Conservation (phyloP, 1,140 invertebrate species). For the Heliconius nattereri region DNA sequence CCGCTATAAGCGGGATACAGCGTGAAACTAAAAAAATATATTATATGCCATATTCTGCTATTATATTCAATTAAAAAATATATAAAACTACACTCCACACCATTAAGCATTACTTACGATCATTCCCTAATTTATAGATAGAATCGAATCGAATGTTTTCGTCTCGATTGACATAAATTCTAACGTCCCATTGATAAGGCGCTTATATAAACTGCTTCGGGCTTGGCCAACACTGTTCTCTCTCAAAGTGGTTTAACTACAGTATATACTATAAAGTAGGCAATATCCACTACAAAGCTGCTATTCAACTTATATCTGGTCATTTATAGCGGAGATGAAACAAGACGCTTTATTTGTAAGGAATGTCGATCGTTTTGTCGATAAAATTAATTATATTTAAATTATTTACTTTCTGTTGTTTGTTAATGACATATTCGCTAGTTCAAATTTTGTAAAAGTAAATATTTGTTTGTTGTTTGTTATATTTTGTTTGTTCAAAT, state of each 20-base stretch:
- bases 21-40: too few species aligned
- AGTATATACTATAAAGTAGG: conserved; percentile 66
- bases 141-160: not conserved
- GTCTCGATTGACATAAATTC: conserved; percentile 32
- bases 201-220: conserved; percentile 31
- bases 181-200: conserved; percentile 35
- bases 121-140: not conserved
- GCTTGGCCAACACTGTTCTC: conserved; percentile 26
- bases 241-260: conserved; percentile 58
- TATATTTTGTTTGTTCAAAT: too few species aligned
- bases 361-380: conserved; percentile 48
- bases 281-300: conserved; percentile 71
- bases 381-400: conserved; percentile 34
- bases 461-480: too few species aligned
- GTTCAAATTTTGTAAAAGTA: too few species aligned
- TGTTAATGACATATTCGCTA: too few species aligned
- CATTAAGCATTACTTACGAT: not conserved
- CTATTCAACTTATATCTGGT: conserved; percentile 75
- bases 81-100: not conserved
- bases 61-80: too few species aligned
- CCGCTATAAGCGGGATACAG: too few species aligned
- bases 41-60: too few species aligned
- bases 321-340: conserved; percentile 75
- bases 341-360: conserved; percentile 58
- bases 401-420: too few species aligned